A percentile compares a stretch with the other conserved stretches of the same genome.
phyloP scores from a whole-genome alignment of 2,797 vertebrate species.

The Aplochiton taeniatus region DNA sequence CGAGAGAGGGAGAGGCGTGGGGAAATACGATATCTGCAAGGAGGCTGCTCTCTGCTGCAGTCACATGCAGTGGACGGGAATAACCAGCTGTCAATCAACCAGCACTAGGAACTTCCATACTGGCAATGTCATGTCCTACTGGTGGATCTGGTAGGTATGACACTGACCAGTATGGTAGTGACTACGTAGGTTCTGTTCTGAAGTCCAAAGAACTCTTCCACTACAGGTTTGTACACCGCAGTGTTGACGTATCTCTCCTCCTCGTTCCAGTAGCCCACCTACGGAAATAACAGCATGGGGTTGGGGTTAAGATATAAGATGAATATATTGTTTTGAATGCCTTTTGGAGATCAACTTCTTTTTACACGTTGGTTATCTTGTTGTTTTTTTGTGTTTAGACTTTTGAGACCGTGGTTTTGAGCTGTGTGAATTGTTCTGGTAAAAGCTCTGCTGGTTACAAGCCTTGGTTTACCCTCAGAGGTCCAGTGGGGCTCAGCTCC shows the following conservation, averaged over 20 bases:
- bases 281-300: slow-evolving; percentile 26
- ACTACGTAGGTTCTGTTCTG: slow-evolving; percentile 93
- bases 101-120: too few relatives aligned
- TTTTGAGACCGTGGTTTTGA: too few relatives aligned
- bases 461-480: slow-evolving; percentile 81
- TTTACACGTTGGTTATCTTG: too few relatives aligned
- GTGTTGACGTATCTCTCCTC: slow-evolving; percentile 87
- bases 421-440: too few relatives aligned
- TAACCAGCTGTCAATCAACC: too few relatives aligned
- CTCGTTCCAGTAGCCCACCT: slow-evolving; percentile 97
- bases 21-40: background rate
- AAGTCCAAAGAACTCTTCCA: slow-evolving; percentile 86
- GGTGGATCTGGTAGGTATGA: background rate
- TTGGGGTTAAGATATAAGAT: background rate
- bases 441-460: background rate
- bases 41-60: background rate
- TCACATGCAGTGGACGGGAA: too few relatives aligned
- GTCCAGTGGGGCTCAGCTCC: slow-evolving; percentile 85
- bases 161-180: slow-evolving; percentile 94
- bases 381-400: too few relatives aligned
- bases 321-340: background rate
- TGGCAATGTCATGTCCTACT: background rate
- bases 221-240: slow-evolving; percentile 76
- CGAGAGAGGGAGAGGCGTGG: too few relatives aligned
- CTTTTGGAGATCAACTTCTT: too few relatives aligned